phyloP scores from a whole-genome alignment of 1,140 invertebrate species.

The Caenorhabditis briggsae region DNA sequence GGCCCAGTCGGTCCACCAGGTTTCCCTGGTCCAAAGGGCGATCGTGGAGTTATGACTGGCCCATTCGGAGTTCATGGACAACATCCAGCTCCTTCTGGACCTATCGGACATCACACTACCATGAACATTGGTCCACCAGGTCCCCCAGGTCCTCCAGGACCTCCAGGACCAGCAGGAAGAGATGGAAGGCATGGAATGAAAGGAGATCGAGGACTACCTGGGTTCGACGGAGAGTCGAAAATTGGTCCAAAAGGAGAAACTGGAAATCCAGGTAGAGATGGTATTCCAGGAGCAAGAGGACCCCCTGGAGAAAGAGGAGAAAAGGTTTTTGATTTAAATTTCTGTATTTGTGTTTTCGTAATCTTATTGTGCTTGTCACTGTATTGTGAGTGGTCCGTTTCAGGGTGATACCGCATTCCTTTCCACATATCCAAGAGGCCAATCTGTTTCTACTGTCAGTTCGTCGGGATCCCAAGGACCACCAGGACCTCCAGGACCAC shows the following conservation, averaged over 20 bases:
- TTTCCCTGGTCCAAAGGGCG: constrained; percentile 70
- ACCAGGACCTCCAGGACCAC: constrained; percentile 65
- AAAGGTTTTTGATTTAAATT: constrained; percentile 61
- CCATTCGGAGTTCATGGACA: constrained; percentile 42
- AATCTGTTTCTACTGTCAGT: constrained; percentile 38
- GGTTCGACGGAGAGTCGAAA: constrained; percentile 77
- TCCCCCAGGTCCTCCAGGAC: constrained; percentile 74
- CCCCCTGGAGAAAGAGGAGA: constrained; percentile 68
- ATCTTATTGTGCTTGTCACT: constrained; percentile 47
- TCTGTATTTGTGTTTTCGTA: constrained; percentile 43
- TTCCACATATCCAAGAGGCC: constrained; percentile 63
- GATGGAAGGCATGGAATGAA: constrained; percentile 66
- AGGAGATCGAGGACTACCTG: constrained; percentile 74
- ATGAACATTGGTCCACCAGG: constrained; percentile 64
- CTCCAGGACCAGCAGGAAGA: constrained; percentile 68
- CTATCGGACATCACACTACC: constrained; percentile 14
- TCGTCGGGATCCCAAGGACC: constrained; percentile 63
- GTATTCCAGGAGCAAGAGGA: constrained; percentile 58
- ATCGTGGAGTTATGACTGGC: constrained; percentile 55
- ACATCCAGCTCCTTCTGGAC: constrained; percentile 31
- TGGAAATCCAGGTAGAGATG: constrained; percentile 68
- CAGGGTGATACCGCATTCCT: constrained; percentile 63
- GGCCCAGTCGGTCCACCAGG: constrained; percentile 69
- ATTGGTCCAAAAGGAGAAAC: constrained; percentile 74
- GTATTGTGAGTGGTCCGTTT: constrained; percentile 46